These are phyloP conservation scores for Hartigia nigra DNA, from an alignment of 2,888 invertebrate genomes.

Conservation along the genomic window DNA sequence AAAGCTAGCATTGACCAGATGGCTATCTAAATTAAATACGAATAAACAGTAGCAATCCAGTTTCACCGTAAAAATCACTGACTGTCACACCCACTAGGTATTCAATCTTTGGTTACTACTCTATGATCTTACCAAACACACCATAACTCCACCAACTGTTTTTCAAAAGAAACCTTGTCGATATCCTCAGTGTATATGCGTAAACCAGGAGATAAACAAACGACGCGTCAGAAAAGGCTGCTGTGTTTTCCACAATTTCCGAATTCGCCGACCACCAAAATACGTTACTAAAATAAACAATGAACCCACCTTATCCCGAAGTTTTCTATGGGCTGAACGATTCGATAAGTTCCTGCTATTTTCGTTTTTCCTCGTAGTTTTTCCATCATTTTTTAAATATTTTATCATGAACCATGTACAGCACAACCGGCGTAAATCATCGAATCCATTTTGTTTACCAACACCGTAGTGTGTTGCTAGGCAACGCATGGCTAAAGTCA, in stretches of 20 bases:
- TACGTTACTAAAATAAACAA: conserved; percentile 2
- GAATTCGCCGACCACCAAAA: conserved; percentile 24
- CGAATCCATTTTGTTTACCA: background rate
- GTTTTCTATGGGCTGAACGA: conserved; percentile 56
- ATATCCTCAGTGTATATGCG: background rate
- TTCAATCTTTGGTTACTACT: background rate
- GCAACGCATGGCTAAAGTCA: background rate
- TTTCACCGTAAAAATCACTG: background rate
- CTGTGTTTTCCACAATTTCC: background rate
- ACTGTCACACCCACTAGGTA: background rate
- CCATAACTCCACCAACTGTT: background rate
- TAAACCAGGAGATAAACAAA: conserved; percentile 4
- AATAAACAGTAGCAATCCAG: background rate
- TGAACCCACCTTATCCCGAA: conserved; percentile 53
- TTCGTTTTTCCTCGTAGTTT: conserved; percentile 47
- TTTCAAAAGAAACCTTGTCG: background rate
- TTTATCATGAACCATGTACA: background rate
- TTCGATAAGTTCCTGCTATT: conserved; percentile 55
- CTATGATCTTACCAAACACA: background rate
- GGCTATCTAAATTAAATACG: conserved; percentile 9
- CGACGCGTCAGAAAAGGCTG: background rate
- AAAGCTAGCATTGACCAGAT: conserved; percentile 15
- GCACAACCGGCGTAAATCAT: background rate
- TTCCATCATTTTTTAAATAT: conserved; percentile 35
- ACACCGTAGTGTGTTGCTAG: background rate